These are phyloP conservation scores for Meteorus colon DNA, from an alignment of 2,888 invertebrate genomes.

Conservation along the genomic window DNA sequence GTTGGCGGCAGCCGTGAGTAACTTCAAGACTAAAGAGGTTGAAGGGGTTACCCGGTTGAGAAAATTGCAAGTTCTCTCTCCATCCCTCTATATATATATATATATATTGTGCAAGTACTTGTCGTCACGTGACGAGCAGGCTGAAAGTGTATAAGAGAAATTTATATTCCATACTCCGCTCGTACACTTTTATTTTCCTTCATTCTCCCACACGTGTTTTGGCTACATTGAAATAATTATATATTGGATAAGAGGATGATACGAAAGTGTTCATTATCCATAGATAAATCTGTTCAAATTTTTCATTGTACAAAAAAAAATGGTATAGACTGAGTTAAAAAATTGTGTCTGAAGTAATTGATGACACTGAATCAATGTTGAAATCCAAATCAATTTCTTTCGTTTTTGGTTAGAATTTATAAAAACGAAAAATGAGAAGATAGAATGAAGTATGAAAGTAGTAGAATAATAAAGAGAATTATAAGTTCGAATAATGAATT, in stretches of 20 bases:
- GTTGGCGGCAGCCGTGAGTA: conserved; percentile 17
- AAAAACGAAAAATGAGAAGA: not conserved
- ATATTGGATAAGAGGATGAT: too few species aligned
- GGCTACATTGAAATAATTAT: not conserved
- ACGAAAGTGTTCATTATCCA: too few species aligned
- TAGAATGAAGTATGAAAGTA: not conserved
- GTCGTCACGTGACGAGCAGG: not conserved
- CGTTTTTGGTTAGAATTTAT: too few species aligned
- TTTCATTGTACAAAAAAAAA: too few species aligned
- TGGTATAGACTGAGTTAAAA: too few species aligned
- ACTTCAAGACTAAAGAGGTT: conserved; percentile 34
- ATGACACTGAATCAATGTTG: not conserved
- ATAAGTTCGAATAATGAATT: too few species aligned
- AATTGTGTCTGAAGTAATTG: not conserved
- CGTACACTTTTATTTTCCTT: too few species aligned
- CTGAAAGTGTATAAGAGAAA: conserved; percentile 16
- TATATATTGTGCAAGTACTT: not conserved
- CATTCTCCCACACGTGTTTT: not conserved
- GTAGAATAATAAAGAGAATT: not conserved
- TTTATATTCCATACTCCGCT: not conserved
- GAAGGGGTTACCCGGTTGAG: conserved; percentile 37
- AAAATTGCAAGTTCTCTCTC: conserved; percentile 26
- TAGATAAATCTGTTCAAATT: too few species aligned
- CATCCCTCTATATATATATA: not conserved
- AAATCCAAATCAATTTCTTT: too few species aligned